phyloP scores from a whole-genome alignment of 2,888 invertebrate species.

The Melitaea athalia region DNA sequence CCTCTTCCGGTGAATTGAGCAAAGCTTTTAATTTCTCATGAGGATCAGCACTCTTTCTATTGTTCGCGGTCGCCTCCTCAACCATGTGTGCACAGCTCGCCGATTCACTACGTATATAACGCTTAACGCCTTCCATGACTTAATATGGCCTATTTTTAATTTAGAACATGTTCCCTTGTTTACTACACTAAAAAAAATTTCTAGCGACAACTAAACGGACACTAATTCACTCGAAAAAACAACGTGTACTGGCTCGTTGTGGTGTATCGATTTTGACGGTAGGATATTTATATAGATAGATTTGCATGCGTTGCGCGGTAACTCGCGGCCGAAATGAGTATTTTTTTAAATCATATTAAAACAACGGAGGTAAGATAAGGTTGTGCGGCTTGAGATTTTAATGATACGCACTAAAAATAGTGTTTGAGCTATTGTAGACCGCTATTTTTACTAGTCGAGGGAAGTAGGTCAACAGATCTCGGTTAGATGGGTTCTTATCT shows the following conservation, averaged over 20 bases:
- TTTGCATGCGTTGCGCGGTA: conserved; percentile 61
- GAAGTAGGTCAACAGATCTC: conserved; percentile 74
- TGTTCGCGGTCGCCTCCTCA: conserved; percentile 68
- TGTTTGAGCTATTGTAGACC: conserved; percentile 77
- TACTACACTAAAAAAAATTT: conserved; percentile 69
- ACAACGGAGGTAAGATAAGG: conserved; percentile 57
- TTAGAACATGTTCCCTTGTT: conserved; percentile 77
- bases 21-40: conserved; percentile 75
- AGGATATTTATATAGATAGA: conserved; percentile 48
- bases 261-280: conserved; percentile 53
- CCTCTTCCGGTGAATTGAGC: conserved; percentile 73
- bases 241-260: conserved; percentile 59
- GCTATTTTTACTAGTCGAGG: conserved; percentile 78
- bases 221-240: conserved; percentile 61
- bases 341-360: conserved; percentile 33
- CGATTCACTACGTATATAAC: conserved; percentile 76
- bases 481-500: conserved; percentile 50
- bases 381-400: conserved; percentile 65
- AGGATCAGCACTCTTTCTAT: conserved; percentile 70
- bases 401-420: conserved; percentile 79
- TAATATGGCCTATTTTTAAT: conserved; percentile 48
- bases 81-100: conserved; percentile 79
- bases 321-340: conserved; percentile 41
- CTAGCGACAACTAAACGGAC: conserved; percentile 69
- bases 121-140: conserved; percentile 70